These are phyloP conservation scores for Pteropus rufus DNA, from an alignment of 2,797 vertebrate genomes.

Conservation along the genomic window DNA sequence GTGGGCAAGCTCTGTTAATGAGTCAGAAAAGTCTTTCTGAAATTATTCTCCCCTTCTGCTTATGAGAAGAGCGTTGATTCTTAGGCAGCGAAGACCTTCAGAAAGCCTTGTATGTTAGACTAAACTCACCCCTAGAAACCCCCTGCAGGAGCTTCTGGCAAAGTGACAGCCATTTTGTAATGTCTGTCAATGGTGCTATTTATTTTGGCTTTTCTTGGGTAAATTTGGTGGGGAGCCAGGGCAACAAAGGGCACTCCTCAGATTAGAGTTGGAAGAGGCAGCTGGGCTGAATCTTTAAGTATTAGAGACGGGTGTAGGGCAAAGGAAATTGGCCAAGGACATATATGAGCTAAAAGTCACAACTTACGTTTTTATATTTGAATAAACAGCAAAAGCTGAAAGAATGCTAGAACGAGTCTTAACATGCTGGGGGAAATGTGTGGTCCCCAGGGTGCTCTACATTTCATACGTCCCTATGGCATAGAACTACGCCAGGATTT, in stretches of 20 bases:
- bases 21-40: not conserved
- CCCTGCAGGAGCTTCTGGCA: conserved; percentile 31
- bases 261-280: not conserved
- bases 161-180: conserved; percentile 35
- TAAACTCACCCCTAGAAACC: not conserved
- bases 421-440: not conserved
- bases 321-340: conserved; percentile 26
- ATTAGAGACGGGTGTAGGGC: not conserved
- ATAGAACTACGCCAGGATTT: not conserved
- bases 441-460: not conserved
- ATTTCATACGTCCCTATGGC: not conserved
- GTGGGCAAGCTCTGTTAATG: not conserved
- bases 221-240: conserved; percentile 45
- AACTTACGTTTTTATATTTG: not conserved
- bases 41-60: not conserved
- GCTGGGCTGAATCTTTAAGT: conserved; percentile 34
- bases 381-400: not conserved
- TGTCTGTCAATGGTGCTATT: conserved; percentile 48
- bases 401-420: not conserved
- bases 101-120: not conserved
- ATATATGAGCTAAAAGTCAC: not conserved
- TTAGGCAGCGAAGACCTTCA: not conserved
- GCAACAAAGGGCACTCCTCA: conserved; percentile 41
- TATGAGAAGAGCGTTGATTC: not conserved
- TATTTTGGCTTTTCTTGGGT: conserved; percentile 63